Percentiles rank a stretch among this genome's conserved stretches.
Conservation (phyloP, 2,888 invertebrate species). For the Stomorhina lunata region DNA sequence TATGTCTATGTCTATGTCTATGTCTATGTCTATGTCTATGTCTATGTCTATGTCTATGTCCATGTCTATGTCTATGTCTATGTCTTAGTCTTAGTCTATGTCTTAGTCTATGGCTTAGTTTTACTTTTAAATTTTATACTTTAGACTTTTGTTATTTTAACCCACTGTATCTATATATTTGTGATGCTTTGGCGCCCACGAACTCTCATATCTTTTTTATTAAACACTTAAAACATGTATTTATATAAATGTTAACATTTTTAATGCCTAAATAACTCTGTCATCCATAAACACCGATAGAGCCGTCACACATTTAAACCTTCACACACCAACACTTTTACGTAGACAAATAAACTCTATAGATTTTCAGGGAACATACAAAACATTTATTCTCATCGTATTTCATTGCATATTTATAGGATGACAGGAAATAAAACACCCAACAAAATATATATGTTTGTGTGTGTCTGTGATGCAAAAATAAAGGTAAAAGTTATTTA, state of each 20-base stretch:
- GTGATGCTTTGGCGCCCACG: neutral
- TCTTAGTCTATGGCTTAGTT: too few relatives aligned
- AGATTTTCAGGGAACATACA: neutral
- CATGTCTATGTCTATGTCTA: too few relatives aligned
- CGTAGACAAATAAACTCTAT: neutral
- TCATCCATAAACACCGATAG: neutral
- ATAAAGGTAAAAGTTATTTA: neutral
- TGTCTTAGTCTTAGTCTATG: too few relatives aligned
- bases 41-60: too few relatives aligned
- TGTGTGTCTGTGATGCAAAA: neutral
- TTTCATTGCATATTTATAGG: constrained; percentile 51
- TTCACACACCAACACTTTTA: neutral
- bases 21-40: too few relatives aligned
- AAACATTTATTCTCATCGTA: neutral
- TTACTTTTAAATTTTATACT: too few relatives aligned
- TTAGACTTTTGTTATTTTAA: neutral
- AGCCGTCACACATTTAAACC: neutral
- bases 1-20: too few relatives aligned
- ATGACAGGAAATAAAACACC: neutral
- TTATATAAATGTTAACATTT: neutral
- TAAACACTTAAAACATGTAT: constrained; percentile 9
- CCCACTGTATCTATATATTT: neutral
- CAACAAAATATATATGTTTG: too few relatives aligned
- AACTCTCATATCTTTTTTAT: neutral
- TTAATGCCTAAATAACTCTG: constrained; percentile 23